phyloP scores from a whole-genome alignment of 2,888 invertebrate genomes.

The Pilophorus perplexus region DNA sequence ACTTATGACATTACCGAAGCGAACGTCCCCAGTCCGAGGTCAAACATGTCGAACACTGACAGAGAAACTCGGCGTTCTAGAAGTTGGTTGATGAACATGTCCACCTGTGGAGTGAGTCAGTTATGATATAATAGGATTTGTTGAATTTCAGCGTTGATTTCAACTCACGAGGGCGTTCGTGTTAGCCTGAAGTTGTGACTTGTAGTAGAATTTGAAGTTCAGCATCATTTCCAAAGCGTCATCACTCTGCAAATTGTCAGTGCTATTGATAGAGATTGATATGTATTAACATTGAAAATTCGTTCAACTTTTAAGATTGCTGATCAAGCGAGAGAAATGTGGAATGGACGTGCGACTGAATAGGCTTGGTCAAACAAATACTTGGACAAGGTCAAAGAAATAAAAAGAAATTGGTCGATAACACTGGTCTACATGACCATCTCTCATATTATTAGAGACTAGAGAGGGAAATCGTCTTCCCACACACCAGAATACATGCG shows the following conservation, averaged over 20 bases:
- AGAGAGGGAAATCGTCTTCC: too few species aligned
- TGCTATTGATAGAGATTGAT: not conserved
- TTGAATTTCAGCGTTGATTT: not conserved
- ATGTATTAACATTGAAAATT: too few species aligned
- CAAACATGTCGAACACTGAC: conserved; percentile 10
- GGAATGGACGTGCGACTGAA: too few species aligned
- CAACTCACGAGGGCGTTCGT: not conserved
- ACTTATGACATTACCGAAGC: not conserved
- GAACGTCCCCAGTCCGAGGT: not conserved
- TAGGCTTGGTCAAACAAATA: too few species aligned
- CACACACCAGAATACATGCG: too few species aligned
- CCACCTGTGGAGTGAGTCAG: too few species aligned
- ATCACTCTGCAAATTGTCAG: conserved; percentile 1
- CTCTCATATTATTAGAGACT: too few species aligned
- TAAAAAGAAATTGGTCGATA: too few species aligned
- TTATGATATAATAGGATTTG: not conserved
- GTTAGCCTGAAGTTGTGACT: not conserved
- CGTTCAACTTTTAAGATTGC: too few species aligned
- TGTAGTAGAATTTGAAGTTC: conserved; percentile 9
- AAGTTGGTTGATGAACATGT: conserved; percentile 12
- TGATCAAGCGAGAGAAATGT: too few species aligned
- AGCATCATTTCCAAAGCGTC: not conserved
- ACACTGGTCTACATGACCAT: too few species aligned
- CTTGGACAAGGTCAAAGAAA: too few species aligned
- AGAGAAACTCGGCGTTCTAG: not conserved